A percentile compares a stretch with the other conserved stretches of the same genome.
Conservation (phyloP, 2,113 vertebrate genomes). For the Taxidea taxus region DNA sequence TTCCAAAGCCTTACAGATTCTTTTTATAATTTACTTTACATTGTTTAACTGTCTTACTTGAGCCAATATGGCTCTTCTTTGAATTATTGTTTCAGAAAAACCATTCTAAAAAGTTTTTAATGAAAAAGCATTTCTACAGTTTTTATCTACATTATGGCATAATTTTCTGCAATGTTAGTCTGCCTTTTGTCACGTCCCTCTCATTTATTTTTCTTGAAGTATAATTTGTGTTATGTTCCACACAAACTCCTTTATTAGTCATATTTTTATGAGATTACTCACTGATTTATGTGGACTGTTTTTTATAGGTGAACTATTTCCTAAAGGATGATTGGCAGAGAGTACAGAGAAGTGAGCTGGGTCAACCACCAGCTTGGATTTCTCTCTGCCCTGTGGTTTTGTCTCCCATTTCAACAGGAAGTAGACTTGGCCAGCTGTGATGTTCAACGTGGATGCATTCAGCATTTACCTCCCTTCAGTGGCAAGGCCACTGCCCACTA, state of each 20-base stretch:
- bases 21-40: neutral
- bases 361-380: neutral
- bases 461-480: neutral
- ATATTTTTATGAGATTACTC: neutral
- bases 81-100: constrained; percentile 24
- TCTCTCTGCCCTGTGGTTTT: neutral
- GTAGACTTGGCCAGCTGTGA: neutral
- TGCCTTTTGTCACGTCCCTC: neutral
- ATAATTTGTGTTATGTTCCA: neutral
- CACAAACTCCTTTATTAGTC: neutral
- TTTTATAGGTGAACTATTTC: neutral
- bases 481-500: neutral
- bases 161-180: neutral
- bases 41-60: neutral
- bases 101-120: constrained; percentile 17
- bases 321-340: neutral
- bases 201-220: neutral
- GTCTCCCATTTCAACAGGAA: neutral
- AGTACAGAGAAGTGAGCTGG: neutral
- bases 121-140: neutral
- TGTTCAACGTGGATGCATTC: neutral
- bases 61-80: neutral
- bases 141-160: neutral
- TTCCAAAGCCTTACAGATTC: neutral
- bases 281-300: neutral